Evolutionary conservation across 2,113 vertebrate species (phyloP).

Genomic region (Todiramphus chloris): DNA sequence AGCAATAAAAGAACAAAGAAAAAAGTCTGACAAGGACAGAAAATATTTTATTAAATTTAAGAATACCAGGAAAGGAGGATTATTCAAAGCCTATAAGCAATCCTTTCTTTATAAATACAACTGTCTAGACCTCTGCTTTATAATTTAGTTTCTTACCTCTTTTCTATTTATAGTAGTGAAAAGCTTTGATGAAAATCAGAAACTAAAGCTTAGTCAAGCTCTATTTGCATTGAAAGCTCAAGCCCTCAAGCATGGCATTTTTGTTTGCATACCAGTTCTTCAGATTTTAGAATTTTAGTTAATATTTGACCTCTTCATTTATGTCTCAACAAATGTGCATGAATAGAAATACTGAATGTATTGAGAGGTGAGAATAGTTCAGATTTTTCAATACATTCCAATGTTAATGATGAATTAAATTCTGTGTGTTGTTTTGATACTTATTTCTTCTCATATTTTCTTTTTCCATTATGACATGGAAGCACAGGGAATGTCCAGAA

Average conservation of each 20-base stretch:
- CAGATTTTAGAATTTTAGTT: not conserved
- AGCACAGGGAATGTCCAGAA: not conserved
- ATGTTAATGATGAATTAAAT: not conserved
- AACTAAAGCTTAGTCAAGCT: not conserved
- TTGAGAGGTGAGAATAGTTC: not conserved
- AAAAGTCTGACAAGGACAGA: not conserved
- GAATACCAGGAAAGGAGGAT: not conserved
- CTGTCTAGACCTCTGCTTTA: not conserved
- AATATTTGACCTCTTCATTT: not conserved
- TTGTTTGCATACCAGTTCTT: not conserved
- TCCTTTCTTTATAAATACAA: conserved; percentile 10
- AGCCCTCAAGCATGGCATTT: not conserved
- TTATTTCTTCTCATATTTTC: not conserved
- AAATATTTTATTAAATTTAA: conserved; percentile 10
- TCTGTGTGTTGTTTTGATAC: not conserved
- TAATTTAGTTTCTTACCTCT: not conserved
- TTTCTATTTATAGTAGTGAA: not conserved
- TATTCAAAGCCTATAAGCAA: not conserved
- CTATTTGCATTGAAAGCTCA: not conserved
- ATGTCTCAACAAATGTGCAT: not conserved
- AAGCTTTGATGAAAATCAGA: not conserved
- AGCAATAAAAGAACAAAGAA: not conserved
- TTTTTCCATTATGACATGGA: not conserved
- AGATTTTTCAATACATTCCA: not conserved
- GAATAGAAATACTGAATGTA: not conserved